Base-by-base conservation (phyloP, 2,113 vertebrate species). In the Galemys pyrenaicus region DNA sequence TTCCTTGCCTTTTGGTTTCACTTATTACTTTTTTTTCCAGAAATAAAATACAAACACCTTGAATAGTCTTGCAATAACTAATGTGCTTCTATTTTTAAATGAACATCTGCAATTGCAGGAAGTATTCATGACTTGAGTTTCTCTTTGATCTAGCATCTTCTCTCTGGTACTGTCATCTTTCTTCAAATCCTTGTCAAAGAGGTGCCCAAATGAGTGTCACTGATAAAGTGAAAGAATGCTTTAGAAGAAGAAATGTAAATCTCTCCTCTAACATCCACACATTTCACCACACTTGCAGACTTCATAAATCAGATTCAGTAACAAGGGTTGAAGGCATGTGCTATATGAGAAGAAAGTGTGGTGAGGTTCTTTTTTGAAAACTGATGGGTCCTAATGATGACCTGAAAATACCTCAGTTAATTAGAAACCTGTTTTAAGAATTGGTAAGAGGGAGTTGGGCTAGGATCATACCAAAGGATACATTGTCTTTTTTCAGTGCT, bases 71-170 rank as follows among this genome's bases (percentile, higher is more conserved):
- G 71, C 5, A 68, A 67, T 91, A 97, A 96, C 96, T 80, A 97
- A 78, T 88, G 82, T 41, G 10, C 60, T 97, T 97, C 97, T 96
- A 85, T 82, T 97, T 94, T 97, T 93, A 96, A 78, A 73, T 89
- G 77, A 46, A 73, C 88, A 93, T 41, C 93, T 96, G 64, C 60
- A 95, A 88, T 84, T 78, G 28, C 32, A 93, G 20, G 46, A 91
- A 97, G 32, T 89, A 79, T 92, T 97, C 83, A 15, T 51, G 73
- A 81, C 60, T 26, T 70, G 10, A 16, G 1, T 46, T 39, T 94
- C 49, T 70, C 62, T 51, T 74, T 83, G n/a, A 78, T 75, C 19
- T 22, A 67, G 20, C 51, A 10, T 56, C 39, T 82, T 96, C 54
- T 62, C 77, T 90, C 65, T 70, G 51, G 24, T 41, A 62, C 56